Evolutionary conservation across 2,797 vertebrate species (phyloP), one percentile per base, ranked within the genome.

Genomic region (Sebastes miniatus): DNA sequence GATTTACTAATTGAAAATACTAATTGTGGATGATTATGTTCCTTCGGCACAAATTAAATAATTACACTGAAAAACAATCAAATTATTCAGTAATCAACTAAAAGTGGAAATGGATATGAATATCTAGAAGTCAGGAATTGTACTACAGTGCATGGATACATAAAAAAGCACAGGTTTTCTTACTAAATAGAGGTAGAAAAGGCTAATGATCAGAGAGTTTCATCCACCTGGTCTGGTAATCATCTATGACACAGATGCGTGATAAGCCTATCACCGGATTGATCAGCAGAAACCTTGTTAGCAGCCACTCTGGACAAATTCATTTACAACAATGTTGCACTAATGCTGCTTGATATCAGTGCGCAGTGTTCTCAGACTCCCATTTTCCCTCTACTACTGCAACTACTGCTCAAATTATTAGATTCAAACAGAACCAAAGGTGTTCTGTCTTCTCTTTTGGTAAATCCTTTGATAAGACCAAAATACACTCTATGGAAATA

Each of bases 281-380:
- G 87, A 87, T 88, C 80, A 74, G 69, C 77, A 84, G 64, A 73
- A 84, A 74, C 72, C 81, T 79, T 11, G 56, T 89, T 75, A 84
- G 47, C 80, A 59, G 75, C 47, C 80, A 73, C 74, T 83, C 57
- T 61, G 72, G 87, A 80, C 4, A 2, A 32, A 80, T 89, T 89
- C 29, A 63, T 86, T 81, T 74, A 76, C 79, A 77, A 66, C 76
- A 63, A 57, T 74, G 80, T 77, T 70, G 59, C 50, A 24, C 29
- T 54, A 20, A 78, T 73, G 59, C 65, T 79, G 62, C 67, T 77
- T 67, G 61, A 65, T 79, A 57, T 59, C 11, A 34, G 20, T 43
- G 32, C 4, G 0, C 36, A 59, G 57, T 27, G 50, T 62, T 81
- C 73, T 73, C 39, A 0, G 63, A 72, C 77, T 79, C 59, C 70